A percentile compares a stretch with the other conserved stretches of the same genome.
These are phyloP conservation scores for Planiliza haematocheilus DNA, from an alignment of 2,113 vertebrate species.

Conservation along the genomic window DNA sequence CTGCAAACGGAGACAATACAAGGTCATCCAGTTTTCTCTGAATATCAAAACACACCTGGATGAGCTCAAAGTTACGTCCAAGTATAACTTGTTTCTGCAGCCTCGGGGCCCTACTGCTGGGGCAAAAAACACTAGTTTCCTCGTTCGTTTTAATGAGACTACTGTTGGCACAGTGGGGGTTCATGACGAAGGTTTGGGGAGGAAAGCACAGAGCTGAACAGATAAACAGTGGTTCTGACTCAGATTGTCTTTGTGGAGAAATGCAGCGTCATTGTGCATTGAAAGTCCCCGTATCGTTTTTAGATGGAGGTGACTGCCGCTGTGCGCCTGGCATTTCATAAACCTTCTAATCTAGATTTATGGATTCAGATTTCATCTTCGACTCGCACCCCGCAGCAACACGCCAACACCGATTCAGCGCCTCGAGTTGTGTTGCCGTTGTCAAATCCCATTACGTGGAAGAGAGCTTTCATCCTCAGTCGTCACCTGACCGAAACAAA, in stretches of 20 bases:
- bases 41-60: constrained; percentile 56
- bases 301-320: not conserved
- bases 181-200: not conserved
- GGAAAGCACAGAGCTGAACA: not conserved
- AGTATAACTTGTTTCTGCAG: constrained; percentile 49
- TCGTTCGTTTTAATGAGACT: constrained; percentile 52
- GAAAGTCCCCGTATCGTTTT: constrained; percentile 1
- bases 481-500: not conserved
- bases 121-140: constrained; percentile 8
- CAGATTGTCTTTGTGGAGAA: not conserved
- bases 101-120: constrained; percentile 19
- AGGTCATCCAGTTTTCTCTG: constrained; percentile 21
- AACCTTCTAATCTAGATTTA: constrained; percentile 23
- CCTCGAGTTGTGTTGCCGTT: not conserved
- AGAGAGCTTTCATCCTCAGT: not conserved
- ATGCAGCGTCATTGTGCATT: not conserved
- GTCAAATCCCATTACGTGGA: not conserved
- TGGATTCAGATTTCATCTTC: constrained; percentile 23
- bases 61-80: constrained; percentile 32
- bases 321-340: constrained; percentile 15
- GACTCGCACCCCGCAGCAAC: constrained; percentile 14
- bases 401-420: not conserved
- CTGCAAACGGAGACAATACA: not conserved
- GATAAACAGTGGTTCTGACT: constrained; percentile 12
- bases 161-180: constrained; percentile 3